These are phyloP conservation scores for Spea multiplicata DNA, from an alignment of 2,113 vertebrate genomes.

Conservation along the genomic window DNA sequence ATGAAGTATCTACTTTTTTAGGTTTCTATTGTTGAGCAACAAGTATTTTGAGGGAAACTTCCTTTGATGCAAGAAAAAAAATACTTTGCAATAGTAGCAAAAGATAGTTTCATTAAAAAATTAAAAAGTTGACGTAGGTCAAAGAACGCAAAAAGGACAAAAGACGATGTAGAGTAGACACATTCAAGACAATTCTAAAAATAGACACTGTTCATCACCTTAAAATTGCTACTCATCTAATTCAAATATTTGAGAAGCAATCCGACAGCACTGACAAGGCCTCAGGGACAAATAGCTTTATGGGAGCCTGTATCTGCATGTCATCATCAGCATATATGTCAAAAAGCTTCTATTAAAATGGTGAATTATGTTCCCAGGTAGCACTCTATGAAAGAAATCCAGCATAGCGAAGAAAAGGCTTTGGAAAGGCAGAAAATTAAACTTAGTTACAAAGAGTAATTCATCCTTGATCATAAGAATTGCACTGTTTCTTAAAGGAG, in stretches of 20 bases:
- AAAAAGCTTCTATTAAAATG: slow-evolving; percentile 36
- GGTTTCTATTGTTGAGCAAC: too few species aligned
- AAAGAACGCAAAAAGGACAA: neutral
- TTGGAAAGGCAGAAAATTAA: slow-evolving; percentile 38
- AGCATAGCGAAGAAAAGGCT: slow-evolving; percentile 19
- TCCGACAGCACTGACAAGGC: slow-evolving; percentile 36
- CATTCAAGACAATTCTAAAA: slow-evolving; percentile 26
- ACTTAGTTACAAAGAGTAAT: slow-evolving; percentile 15
- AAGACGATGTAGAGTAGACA: slow-evolving; percentile 5
- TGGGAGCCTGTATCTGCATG: slow-evolving; percentile 24
- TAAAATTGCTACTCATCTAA: slow-evolving; percentile 41
- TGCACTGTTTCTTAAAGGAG: slow-evolving; percentile 12
- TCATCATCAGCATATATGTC: slow-evolving; percentile 40
- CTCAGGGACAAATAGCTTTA: slow-evolving; percentile 36
- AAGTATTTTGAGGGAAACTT: too few species aligned
- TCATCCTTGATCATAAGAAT: slow-evolving; percentile 14
- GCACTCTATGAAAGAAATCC: slow-evolving; percentile 19
- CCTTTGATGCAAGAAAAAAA: too few species aligned
- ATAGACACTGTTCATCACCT: slow-evolving; percentile 37
- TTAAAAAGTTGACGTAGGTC: neutral
- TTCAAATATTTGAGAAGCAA: slow-evolving; percentile 38
- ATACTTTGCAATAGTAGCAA: too few species aligned
- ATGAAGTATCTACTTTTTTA: too few species aligned
- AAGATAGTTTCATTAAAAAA: too few species aligned
- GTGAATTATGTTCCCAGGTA: slow-evolving; percentile 39